Evolutionary conservation across 2,797 vertebrate species (phyloP).

Genomic region (Tamandua tetradactyla): DNA sequence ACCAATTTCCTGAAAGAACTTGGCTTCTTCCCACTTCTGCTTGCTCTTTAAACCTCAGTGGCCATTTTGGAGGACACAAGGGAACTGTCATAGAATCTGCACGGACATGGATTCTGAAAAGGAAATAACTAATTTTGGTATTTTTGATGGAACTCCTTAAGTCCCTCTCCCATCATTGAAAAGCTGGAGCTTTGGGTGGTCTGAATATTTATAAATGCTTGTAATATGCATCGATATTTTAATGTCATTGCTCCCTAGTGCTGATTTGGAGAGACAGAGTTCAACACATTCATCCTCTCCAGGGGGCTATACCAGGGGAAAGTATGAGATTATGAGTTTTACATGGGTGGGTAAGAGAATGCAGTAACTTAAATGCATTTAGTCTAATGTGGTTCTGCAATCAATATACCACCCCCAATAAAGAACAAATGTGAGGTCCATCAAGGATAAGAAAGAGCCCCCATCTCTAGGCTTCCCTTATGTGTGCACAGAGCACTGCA

Average conservation of each 20-base stretch:
- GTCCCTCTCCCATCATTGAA: background rate
- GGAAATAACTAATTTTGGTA: background rate
- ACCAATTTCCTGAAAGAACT: background rate
- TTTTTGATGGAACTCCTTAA: background rate
- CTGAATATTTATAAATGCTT: background rate
- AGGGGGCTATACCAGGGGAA: background rate
- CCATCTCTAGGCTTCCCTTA: background rate
- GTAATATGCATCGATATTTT: background rate
- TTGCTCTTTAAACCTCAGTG: background rate
- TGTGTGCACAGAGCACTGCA: rapidly evolving
- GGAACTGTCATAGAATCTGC: too few relatives aligned
- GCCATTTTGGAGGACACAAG: background rate
- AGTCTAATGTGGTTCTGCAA: background rate
- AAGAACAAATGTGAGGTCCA: background rate
- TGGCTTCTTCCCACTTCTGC: background rate
- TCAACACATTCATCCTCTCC: background rate
- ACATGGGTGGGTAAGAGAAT: background rate
- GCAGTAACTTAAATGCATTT: background rate
- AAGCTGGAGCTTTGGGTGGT: background rate
- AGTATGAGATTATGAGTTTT: background rate
- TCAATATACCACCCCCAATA: background rate
- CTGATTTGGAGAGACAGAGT: background rate
- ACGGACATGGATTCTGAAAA: background rate
- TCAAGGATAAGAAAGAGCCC: background rate
- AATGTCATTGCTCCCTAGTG: too few relatives aligned